Percentiles rank a stretch among this genome's conserved stretches.
phyloP scores from a whole-genome alignment of 2,113 vertebrate species.

The Ornithorhynchus anatinus region DNA sequence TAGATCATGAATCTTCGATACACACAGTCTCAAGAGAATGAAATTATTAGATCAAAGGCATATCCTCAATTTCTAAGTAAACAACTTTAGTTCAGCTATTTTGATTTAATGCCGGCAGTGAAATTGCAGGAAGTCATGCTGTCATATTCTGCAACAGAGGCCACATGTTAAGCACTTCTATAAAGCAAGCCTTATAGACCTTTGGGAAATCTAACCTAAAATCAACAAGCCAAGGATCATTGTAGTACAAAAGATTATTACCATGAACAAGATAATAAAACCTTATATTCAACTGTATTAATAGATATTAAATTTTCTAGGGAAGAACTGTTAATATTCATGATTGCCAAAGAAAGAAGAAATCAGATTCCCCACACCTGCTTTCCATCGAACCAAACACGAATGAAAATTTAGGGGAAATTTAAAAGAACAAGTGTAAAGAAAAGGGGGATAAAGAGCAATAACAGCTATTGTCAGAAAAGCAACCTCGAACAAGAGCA shows the following conservation, averaged over 20 bases:
- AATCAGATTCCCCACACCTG: too few relatives aligned
- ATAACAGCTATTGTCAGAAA: too few relatives aligned
- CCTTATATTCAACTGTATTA: not conserved
- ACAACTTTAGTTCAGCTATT: not conserved
- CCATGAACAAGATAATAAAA: not conserved
- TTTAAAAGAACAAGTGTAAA: too few relatives aligned
- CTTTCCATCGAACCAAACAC: too few relatives aligned
- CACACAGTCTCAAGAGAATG: not conserved
- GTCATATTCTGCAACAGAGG: not conserved
- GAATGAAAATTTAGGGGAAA: too few relatives aligned
- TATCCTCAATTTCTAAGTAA: not conserved
- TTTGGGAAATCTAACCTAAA: not conserved
- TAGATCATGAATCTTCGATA: conserved; percentile 2
- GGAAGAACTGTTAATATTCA: too few relatives aligned
- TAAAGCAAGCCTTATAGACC: not conserved
- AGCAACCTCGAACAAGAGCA: too few relatives aligned
- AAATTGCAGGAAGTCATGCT: not conserved
- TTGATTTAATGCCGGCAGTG: not conserved
- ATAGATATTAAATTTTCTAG: not conserved
- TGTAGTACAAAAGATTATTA: not conserved
- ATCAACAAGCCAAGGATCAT: not conserved
- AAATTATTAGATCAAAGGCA: not conserved
- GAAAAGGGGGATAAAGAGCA: too few relatives aligned
- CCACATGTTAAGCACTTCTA: not conserved
- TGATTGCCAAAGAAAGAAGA: too few relatives aligned